Evolutionary conservation across 2,113 vertebrate species (phyloP).

Genomic region (Oxyura jamaicensis): DNA sequence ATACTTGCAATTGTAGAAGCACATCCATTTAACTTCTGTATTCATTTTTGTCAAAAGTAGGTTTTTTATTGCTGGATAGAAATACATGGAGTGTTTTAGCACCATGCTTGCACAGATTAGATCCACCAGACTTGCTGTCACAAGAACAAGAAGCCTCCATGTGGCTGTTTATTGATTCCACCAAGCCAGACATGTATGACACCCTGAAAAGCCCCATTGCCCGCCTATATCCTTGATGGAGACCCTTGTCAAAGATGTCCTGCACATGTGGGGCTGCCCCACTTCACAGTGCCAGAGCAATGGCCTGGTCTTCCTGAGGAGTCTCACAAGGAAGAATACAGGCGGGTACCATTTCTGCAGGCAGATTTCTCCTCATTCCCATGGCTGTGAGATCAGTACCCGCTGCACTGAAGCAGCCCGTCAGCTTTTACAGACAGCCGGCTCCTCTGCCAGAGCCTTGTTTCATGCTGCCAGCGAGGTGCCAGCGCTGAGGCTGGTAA

Average conservation of each 20-base stretch:
- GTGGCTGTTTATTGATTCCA: background rate
- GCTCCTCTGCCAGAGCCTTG: background rate
- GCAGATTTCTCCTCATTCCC: background rate
- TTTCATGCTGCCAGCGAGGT: background rate
- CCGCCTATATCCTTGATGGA: background rate
- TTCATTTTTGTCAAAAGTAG: background rate
- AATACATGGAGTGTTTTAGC: background rate
- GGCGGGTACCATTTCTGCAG: background rate
- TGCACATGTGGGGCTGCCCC: accelerated
- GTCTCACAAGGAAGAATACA: background rate
- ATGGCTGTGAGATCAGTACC: background rate
- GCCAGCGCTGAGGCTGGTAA: background rate
- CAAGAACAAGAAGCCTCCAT: background rate
- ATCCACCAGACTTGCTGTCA: background rate
- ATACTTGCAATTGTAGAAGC: background rate
- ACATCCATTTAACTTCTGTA: background rate
- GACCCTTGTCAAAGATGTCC: background rate
- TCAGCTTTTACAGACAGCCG: background rate
- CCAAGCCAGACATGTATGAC: background rate
- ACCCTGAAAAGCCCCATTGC: background rate
- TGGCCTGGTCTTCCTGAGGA: background rate
- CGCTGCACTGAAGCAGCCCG: accelerated
- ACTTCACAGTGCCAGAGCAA: accelerated
- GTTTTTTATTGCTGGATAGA: background rate
- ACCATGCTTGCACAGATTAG: background rate